A percentile compares a stretch with the other conserved stretches of the same genome.
Conservation (phyloP, 2,113 vertebrate species). For the cattle (Bos taurus) region DNA sequence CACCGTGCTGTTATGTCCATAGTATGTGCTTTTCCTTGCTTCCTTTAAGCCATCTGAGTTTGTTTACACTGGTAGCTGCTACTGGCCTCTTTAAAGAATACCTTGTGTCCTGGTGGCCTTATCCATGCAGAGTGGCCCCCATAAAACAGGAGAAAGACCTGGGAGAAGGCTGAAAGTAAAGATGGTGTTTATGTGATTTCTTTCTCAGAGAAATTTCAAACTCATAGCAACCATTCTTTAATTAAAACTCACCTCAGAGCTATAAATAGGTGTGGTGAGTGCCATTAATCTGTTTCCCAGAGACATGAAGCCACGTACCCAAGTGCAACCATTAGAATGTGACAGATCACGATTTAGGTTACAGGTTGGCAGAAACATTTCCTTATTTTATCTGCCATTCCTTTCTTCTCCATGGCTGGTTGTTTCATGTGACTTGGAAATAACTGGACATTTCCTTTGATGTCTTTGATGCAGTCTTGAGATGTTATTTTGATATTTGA, state of each 20-base stretch:
- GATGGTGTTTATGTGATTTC: conserved; percentile 35
- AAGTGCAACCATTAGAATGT: not conserved
- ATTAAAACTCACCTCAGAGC: conserved; percentile 54
- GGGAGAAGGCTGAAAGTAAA: not conserved
- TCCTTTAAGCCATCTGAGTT: conserved; percentile 5
- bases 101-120: not conserved
- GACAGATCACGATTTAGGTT: not conserved
- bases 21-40: not conserved
- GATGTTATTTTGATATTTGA: conserved; percentile 62
- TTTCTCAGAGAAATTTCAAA: conserved; percentile 53
- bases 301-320: not conserved
- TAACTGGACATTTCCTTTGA: not conserved
- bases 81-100: conserved; percentile 33
- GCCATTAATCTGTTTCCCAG: not conserved
- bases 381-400: not conserved
- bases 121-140: not conserved
- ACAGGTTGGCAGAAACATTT: not conserved
- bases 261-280: conserved; percentile 50
- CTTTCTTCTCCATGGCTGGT: not conserved
- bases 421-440: not conserved
- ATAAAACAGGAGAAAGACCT: conserved; percentile 3
- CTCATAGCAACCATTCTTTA: conserved; percentile 45
- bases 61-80: conserved; percentile 26
- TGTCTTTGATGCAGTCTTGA: not conserved
- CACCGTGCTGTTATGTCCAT: not conserved